phyloP scores from a whole-genome alignment of 2,888 invertebrate genomes.

The Cephus spinipes region DNA sequence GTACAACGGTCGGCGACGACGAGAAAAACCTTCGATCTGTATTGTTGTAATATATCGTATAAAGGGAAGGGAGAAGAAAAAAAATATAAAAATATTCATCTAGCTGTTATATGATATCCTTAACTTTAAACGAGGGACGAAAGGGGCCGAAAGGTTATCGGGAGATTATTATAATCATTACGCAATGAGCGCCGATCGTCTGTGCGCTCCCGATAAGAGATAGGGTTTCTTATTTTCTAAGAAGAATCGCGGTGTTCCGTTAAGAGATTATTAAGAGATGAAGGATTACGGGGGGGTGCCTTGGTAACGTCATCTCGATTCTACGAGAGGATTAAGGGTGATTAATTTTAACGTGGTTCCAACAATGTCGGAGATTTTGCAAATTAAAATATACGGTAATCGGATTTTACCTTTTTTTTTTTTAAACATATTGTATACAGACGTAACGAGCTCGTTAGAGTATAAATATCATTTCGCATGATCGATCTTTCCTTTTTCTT shows the following conservation, averaged over 20 bases:
- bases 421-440: not conserved
- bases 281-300: not conserved
- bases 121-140: not conserved
- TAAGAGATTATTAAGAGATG: not conserved
- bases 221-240: not conserved
- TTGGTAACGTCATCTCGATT: not conserved
- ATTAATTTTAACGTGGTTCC: not conserved
- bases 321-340: not conserved
- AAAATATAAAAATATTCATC: slow-evolving; percentile 30
- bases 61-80: not conserved
- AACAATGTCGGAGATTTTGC: not conserved
- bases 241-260: not conserved
- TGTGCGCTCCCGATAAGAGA: no score
- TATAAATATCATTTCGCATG: not conserved
- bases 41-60: slow-evolving; percentile 23
- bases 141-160: not conserved
- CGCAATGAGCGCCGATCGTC: no score
- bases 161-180: not conserved
- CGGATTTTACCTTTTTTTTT: not conserved
- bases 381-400: not conserved
- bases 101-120: slow-evolving; percentile 24
- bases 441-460: not conserved
- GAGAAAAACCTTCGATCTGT: slow-evolving; percentile 16
- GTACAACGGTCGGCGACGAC: not conserved
- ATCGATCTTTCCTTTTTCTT: not conserved